Base-by-base conservation (phyloP, 2,888 invertebrate species). In the Phania funesta region DNA sequence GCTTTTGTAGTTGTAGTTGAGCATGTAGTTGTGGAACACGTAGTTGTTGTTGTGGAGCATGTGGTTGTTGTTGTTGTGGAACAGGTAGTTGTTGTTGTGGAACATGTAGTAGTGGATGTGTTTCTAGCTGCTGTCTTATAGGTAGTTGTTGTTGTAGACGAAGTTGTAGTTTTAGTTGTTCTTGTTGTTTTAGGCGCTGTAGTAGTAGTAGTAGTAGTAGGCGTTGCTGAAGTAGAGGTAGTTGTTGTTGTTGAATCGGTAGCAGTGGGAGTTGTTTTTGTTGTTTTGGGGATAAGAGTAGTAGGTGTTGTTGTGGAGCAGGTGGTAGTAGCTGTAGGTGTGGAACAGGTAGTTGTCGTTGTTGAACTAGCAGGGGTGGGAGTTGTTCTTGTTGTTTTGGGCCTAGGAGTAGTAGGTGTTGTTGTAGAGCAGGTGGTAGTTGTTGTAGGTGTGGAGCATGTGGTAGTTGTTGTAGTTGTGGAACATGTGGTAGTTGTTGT, bases 1-100 rank as follows among this genome's bases (percentile, higher is more conserved):
- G 44, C 29, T 58, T 65, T 73, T 11, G 64, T 35, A 0, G 71
- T 71, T 54, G 67, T 54, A 0, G 64, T 64, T 0, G 54, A 18
- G 11, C 74, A 74, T 13, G 73, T 50, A 18, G 83, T 67, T 44
- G 77, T 68, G 0, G 73, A 44, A 26, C 64, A 56, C 9, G 65
- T 35, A 13, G 78, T 75, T 46, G 83, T 60, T 5, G 70, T 58
- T 11, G 80, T 67, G 0, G 68, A 67, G 2, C 58, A 52, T 2
- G 78, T 16, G 4, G 65, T 73, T 52, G 48, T 44, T 9, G 35
- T 32, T 8, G 32, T 38, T 3, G 35, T 32, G 9, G 32, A 9
- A 8, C 9, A 8, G 0, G 75, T 75, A 29, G 18, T 3, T 13
- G 68, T 58, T 8, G 82, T 65, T 56, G 58, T 20, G 1, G 58